Conservation (phyloP, 2,113 vertebrate genomes). For the Cephalopterus ornatus region DNA sequence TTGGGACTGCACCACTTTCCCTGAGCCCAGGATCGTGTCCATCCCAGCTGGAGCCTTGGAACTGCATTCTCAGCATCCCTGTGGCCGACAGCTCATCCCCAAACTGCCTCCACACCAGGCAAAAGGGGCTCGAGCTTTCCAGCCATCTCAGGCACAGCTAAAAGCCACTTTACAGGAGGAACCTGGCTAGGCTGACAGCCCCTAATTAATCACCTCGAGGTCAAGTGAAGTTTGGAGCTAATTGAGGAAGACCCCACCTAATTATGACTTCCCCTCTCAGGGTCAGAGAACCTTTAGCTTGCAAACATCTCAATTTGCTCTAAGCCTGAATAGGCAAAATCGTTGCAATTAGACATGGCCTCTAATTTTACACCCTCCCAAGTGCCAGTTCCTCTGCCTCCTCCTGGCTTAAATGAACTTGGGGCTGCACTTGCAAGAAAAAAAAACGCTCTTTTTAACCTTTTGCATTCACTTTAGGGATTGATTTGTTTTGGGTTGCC, state of each 20-base stretch:
- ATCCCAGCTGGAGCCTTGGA: neutral
- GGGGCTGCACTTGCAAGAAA: neutral
- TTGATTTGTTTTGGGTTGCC: neutral
- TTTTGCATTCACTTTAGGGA: neutral
- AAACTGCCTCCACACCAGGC: neutral
- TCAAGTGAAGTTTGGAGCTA: neutral
- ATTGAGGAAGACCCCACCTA: neutral
- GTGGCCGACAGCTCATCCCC: neutral
- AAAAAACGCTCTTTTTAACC: neutral
- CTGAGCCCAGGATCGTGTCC: neutral
- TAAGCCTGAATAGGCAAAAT: neutral
- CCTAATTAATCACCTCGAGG: neutral
- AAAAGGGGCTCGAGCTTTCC: fast-evolving
- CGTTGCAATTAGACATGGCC: neutral
- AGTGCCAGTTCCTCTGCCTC: neutral
- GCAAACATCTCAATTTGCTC: conserved; percentile 8
- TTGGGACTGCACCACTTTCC: too few species aligned
- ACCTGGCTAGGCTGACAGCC: neutral
- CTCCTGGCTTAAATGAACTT: fast-evolving
- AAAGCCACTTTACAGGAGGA: neutral
- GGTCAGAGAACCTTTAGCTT: neutral
- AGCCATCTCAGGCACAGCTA: neutral
- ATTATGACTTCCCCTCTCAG: neutral
- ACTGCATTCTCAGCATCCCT: neutral
- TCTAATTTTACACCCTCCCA: neutral